phyloP scores from a whole-genome alignment of 2,888 invertebrate genomes.

The Drosophila mimica region DNA sequence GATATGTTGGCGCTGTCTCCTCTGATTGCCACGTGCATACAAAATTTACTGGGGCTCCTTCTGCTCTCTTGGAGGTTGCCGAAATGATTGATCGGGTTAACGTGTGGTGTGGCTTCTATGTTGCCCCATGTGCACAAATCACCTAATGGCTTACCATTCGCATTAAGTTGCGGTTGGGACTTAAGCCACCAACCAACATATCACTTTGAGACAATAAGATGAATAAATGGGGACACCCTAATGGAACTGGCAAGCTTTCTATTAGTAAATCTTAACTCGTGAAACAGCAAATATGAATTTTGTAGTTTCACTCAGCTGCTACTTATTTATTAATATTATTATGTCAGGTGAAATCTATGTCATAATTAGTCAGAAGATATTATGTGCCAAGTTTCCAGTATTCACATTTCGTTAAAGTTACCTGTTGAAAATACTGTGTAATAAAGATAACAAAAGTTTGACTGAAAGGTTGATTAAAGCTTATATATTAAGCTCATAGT shows the following conservation, averaged over 20 bases:
- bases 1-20: constrained; percentile 42
- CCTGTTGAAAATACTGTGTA: neutral
- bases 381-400: neutral
- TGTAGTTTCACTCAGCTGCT: neutral
- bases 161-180: neutral
- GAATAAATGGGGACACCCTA: neutral
- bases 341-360: neutral
- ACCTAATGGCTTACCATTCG: constrained; percentile 16
- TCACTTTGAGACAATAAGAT: constrained; percentile 2
- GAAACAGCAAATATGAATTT: too few species aligned
- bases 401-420: neutral
- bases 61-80: constrained; percentile 23
- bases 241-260: neutral
- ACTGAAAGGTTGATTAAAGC: neutral
- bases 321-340: neutral
- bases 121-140: constrained; percentile 13
- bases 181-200: neutral
- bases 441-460: neutral
- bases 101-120: constrained; percentile 6
- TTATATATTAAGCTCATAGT: neutral
- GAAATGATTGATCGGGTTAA: constrained; percentile 51
- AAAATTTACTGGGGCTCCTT: constrained; percentile 27
- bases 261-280: neutral
- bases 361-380: neutral
- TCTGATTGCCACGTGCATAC: constrained; percentile 53